Evolutionary conservation across 2,888 invertebrate species (phyloP).

Genomic region (Orchesellides sinensis): DNA sequence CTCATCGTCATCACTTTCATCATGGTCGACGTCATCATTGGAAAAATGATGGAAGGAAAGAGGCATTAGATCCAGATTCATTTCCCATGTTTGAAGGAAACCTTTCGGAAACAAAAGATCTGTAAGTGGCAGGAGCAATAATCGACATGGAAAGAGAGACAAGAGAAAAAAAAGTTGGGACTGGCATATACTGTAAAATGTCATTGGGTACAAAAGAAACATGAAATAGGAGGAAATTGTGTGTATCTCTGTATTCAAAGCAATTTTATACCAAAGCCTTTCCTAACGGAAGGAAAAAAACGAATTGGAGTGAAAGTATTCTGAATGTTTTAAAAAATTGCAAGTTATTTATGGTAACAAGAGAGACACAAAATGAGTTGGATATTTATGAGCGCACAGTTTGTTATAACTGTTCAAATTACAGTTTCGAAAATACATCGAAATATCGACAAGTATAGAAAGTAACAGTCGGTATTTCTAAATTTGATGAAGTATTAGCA

Average conservation of each 20-base stretch:
- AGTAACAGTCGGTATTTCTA: too few relatives aligned
- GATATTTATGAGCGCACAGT: too few relatives aligned
- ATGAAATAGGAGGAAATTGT: neutral
- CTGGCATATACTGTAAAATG: constrained; percentile 21
- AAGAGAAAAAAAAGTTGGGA: neutral
- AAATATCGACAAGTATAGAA: too few relatives aligned
- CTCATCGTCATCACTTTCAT: too few relatives aligned
- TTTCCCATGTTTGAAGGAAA: neutral
- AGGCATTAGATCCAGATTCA: constrained; percentile 6
- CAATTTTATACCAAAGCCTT: too few relatives aligned
- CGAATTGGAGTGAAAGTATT: neutral
- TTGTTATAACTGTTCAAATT: too few relatives aligned
- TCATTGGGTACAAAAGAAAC: constrained; percentile 17
- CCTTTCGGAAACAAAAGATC: neutral
- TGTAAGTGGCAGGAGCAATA: constrained; percentile 44
- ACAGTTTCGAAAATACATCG: too few relatives aligned
- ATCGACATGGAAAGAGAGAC: constrained; percentile 20
- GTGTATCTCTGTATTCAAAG: neutral
- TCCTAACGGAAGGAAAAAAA: too few relatives aligned
- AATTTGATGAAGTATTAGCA: too few relatives aligned
- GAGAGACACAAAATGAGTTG: constrained; percentile 20
- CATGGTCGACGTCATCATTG: too few relatives aligned
- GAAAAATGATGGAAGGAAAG: constrained; percentile 23
- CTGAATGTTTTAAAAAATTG: neutral
- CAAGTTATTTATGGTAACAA: constrained; percentile 16